Conservation (phyloP, 1,140 invertebrate species). For the Bilobella aurantiaca region DNA sequence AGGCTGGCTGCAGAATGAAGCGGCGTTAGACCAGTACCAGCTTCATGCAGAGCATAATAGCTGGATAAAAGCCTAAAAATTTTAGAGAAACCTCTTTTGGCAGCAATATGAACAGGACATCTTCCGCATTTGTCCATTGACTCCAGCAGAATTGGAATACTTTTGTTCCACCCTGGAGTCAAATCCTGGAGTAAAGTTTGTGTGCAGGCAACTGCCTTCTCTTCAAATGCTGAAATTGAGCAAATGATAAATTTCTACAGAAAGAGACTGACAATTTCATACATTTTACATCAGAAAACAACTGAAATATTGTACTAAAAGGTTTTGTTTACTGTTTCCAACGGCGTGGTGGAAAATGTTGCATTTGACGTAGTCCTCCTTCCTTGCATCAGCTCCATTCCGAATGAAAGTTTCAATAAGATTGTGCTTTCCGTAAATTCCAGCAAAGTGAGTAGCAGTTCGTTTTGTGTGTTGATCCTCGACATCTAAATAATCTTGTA, state of each 20-base stretch:
- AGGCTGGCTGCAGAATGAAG: slow-evolving; percentile 3
- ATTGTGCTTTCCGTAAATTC: not conserved
- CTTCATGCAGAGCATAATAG: not conserved
- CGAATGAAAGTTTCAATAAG: not conserved
- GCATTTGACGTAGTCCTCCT: not conserved
- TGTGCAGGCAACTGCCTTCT: not conserved
- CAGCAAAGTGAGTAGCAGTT: not conserved
- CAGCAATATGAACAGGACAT: slow-evolving; percentile 8
- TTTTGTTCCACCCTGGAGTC: not conserved
- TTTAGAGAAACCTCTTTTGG: not conserved
- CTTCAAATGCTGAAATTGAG: not conserved
- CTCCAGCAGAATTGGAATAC: not conserved
- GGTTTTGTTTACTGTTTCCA: not conserved
- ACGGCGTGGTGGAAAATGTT: slow-evolving; percentile 9
- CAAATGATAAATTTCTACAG: too few species aligned
- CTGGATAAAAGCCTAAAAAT: not conserved
- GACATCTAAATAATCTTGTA: not conserved
- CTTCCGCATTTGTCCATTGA: not conserved
- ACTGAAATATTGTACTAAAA: not conserved
- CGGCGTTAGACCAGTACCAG: not conserved
- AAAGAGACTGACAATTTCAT: too few species aligned
- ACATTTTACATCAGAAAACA: too few species aligned
- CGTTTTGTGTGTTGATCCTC: not conserved
- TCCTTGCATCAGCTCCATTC: not conserved
- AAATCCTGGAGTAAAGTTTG: not conserved